Evolutionary conservation across 2,888 invertebrate genomes (phyloP).

Genomic region (Oscheius onirici): DNA sequence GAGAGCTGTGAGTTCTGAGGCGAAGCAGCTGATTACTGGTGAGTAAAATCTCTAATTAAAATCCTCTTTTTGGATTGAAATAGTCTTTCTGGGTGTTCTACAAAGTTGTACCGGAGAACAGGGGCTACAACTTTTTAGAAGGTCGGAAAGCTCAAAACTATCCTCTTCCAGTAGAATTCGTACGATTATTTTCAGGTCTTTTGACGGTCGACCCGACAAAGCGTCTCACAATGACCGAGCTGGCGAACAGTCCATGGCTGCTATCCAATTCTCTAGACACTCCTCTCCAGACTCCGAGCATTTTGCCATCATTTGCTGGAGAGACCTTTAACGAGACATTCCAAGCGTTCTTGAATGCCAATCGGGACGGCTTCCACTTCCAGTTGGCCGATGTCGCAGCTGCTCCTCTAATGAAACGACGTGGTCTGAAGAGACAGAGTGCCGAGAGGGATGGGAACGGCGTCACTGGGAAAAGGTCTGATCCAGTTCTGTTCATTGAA

Average conservation of each 20-base stretch:
- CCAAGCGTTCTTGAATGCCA: constrained; percentile 80
- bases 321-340: constrained; percentile 77
- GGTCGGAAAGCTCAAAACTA: background rate
- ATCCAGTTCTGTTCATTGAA: background rate
- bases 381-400: constrained; percentile 75
- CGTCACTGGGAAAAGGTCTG: constrained; percentile 9
- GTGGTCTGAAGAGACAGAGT: constrained; percentile 62
- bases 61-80: too few relatives aligned
- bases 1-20: constrained; percentile 81
- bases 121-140: too few relatives aligned
- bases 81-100: too few relatives aligned
- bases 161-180: background rate
- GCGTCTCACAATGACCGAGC: constrained; percentile 79
- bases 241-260: constrained; percentile 80
- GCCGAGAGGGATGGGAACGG: constrained; percentile 40
- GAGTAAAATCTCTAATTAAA: constrained; percentile 9
- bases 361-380: constrained; percentile 79
- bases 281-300: constrained; percentile 71
- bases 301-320: constrained; percentile 64
- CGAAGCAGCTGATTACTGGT: constrained; percentile 81
- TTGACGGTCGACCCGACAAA: constrained; percentile 83
- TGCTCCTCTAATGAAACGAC: constrained; percentile 56
- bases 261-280: constrained; percentile 66
- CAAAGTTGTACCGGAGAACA: too few relatives aligned
- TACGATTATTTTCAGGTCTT: constrained; percentile 77